Percentiles rank a stretch among this genome's conserved stretches.
phyloP scores from a whole-genome alignment of 2,888 invertebrate species.

The Heteromurus nitidus region DNA sequence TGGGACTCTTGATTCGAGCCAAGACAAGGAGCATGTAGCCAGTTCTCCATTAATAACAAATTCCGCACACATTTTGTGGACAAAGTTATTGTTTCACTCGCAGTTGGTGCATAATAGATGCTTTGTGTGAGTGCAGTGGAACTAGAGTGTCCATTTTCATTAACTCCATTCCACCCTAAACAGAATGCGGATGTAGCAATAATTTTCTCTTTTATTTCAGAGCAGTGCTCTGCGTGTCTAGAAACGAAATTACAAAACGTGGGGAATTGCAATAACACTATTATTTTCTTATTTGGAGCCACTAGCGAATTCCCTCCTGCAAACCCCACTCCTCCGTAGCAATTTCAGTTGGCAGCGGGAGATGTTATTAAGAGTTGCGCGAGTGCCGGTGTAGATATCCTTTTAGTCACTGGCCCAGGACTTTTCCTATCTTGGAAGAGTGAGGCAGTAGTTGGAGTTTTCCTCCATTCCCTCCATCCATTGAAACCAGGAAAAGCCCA shows the following conservation, averaged over 20 bases:
- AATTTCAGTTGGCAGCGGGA: not conserved
- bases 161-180: not conserved
- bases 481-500: slow-evolving; percentile 34
- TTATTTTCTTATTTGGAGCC: not conserved
- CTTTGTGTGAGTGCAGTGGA: too few relatives aligned
- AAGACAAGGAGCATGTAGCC: too few relatives aligned
- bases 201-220: not conserved
- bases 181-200: not conserved
- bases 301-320: not conserved
- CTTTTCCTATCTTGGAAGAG: slow-evolving; percentile 35
- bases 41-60: slow-evolving; percentile 13
- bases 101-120: not conserved
- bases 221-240: not conserved
- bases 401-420: slow-evolving; percentile 40
- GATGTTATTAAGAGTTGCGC: slow-evolving; percentile 36
- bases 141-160: not conserved
- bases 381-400: too few relatives aligned
- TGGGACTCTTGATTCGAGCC: too few relatives aligned
- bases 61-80: slow-evolving; percentile 18
- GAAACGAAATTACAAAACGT: slow-evolving; percentile 13
- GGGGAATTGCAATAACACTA: not conserved
- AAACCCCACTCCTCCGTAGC: not conserved
- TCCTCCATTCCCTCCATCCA: slow-evolving; percentile 29
- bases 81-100: slow-evolving; percentile 29
- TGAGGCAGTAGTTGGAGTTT: not conserved